phyloP scores from a whole-genome alignment of 2,113 vertebrate species.

The Carettochelys insculpta region DNA sequence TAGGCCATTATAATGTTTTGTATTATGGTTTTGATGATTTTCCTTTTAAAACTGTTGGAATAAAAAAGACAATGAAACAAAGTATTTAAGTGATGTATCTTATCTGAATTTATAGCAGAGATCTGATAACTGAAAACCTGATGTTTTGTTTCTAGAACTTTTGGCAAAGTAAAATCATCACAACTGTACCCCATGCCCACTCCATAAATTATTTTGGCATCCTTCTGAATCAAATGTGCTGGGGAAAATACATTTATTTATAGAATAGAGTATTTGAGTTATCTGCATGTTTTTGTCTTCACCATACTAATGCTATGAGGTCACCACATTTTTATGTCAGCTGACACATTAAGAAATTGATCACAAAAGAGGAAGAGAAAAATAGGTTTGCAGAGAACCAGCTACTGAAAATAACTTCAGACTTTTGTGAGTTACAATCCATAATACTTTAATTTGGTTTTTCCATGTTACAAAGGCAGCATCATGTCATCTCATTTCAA shows the following conservation, averaged over 20 bases:
- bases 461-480: background rate
- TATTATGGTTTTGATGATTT: background rate
- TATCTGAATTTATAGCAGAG: accelerated
- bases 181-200: background rate
- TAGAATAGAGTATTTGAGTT: background rate
- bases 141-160: background rate
- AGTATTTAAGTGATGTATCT: background rate
- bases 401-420: constrained; percentile 25
- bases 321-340: background rate
- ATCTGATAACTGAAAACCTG: background rate
- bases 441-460: constrained; percentile 48
- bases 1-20: background rate
- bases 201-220: background rate
- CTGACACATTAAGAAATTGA: background rate
- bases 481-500: background rate
- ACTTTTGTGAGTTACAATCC: constrained; percentile 14
- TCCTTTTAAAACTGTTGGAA: background rate
- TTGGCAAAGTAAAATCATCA: background rate
- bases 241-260: background rate
- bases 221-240: background rate
- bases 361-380: background rate
- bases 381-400: background rate
- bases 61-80: too few relatives aligned
- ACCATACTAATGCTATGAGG: background rate
- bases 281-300: background rate